A percentile compares a stretch with the other conserved stretches of the same genome.
These are phyloP conservation scores for Caenorhabditis japonica DNA, from an alignment of 2,888 invertebrate genomes.

Conservation along the genomic window DNA sequence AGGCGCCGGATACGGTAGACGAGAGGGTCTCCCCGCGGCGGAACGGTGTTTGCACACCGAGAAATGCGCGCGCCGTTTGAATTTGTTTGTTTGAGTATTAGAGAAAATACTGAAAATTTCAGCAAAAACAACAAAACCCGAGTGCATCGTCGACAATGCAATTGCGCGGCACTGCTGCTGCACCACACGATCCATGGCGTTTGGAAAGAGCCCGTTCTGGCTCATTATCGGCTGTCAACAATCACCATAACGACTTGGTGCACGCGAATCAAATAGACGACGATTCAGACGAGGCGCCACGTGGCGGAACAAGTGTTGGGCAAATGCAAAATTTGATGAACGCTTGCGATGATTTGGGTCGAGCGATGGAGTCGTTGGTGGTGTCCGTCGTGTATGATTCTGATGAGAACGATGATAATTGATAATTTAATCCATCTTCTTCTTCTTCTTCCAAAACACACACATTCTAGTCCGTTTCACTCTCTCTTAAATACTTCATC, in stretches of 20 bases:
- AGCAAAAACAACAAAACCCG: conserved; percentile 8
- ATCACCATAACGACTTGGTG: conserved; percentile 3
- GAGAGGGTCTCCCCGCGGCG: too few species aligned
- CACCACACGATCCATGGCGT: neutral
- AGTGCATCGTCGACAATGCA: neutral
- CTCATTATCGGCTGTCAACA: neutral
- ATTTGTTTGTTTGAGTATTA: too few species aligned
- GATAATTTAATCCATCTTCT: conserved; percentile 6
- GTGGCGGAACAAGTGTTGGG: conserved; percentile 74
- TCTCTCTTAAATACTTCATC: neutral
- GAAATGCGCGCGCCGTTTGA: too few species aligned
- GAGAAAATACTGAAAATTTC: too few species aligned
- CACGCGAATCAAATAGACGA: conserved; percentile 19
- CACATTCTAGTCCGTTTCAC: neutral
- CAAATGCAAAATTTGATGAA: conserved; percentile 78
- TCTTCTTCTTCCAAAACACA: neutral
- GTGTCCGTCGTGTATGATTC: conserved; percentile 89
- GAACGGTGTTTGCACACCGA: too few species aligned
- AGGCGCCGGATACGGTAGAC: too few species aligned
- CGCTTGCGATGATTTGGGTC: conserved; percentile 83
- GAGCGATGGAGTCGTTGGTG: conserved; percentile 89
- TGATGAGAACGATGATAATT: conserved; percentile 71
- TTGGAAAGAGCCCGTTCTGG: conserved; percentile 1
- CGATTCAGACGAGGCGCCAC: conserved; percentile 59
- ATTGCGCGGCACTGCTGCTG: neutral